A percentile compares a stretch with the other conserved stretches of the same genome.
Conservation (phyloP, 2,797 vertebrate genomes). For the Amblyraja radiata region DNA sequence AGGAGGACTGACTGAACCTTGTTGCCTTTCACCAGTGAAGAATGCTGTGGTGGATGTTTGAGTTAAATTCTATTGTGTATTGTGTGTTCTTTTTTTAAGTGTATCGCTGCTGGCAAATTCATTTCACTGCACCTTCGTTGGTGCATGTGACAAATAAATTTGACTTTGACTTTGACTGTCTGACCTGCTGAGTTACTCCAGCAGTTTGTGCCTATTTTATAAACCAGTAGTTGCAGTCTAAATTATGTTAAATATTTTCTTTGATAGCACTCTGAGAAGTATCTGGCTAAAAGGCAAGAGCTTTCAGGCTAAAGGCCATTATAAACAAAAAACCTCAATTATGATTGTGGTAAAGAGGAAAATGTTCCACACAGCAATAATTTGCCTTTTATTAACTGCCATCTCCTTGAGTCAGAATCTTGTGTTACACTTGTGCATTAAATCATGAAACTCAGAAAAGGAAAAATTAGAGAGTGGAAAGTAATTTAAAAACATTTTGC, state of each 20-base stretch:
- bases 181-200: too few species aligned
- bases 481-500: background rate
- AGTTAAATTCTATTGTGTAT: too few species aligned
- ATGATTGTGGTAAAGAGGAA: background rate
- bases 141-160: too few species aligned
- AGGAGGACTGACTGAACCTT: too few species aligned
- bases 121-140: too few species aligned
- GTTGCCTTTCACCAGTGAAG: too few species aligned
- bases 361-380: background rate
- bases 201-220: too few species aligned
- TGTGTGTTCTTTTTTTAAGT: too few species aligned
- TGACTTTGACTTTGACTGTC: too few species aligned
- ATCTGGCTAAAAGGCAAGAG: background rate
- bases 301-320: background rate
- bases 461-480: background rate
- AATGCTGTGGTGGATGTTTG: too few species aligned
- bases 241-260: constrained; percentile 3
- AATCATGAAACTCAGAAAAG: background rate
- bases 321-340: background rate
- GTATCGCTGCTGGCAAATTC: too few species aligned
- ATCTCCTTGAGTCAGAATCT: background rate
- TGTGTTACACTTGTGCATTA: background rate
- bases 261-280: background rate
- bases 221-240: too few species aligned
- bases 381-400: background rate